These are phyloP conservation scores for Oncorhynchus tshawytscha DNA, from an alignment of 2,113 vertebrate species.

Conservation along the genomic window DNA sequence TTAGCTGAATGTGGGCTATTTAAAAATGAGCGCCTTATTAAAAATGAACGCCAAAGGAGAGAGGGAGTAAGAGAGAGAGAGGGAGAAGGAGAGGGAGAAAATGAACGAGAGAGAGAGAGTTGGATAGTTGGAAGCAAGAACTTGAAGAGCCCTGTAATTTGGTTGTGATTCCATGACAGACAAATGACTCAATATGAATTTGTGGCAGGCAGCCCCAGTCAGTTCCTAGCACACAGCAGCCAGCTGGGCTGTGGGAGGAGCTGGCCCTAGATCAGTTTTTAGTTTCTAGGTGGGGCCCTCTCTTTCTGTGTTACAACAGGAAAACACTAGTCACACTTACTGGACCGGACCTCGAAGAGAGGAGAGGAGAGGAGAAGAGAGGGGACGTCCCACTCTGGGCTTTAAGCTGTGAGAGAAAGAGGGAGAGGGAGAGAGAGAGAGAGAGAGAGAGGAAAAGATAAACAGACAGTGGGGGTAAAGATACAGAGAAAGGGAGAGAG, in stretches of 20 bases:
- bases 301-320: conserved; percentile 7
- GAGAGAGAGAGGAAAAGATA: too few species aligned
- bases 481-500: neutral
- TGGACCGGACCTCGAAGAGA: neutral
- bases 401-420: neutral
- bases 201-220: neutral
- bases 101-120: conserved; percentile 15
- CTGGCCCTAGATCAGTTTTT: neutral
- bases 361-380: neutral
- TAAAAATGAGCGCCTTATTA: conserved; percentile 59
- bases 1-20: conserved; percentile 63
- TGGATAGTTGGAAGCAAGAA: conserved; percentile 32
- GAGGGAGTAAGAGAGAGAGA: conserved; percentile 28
- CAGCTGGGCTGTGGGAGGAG: neutral
- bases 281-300: conserved; percentile 27
- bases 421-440: neutral
- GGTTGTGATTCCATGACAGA: conserved; percentile 36
- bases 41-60: conserved; percentile 26
- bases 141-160: conserved; percentile 46
- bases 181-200: conserved; percentile 21
- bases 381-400: neutral
- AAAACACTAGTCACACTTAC: conserved; percentile 6
- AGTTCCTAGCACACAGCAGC: neutral
- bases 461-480: neutral
- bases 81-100: conserved; percentile 21